Base-by-base conservation (phyloP, 2,888 invertebrate genomes). In the Leptinotarsa tumamoca region DNA sequence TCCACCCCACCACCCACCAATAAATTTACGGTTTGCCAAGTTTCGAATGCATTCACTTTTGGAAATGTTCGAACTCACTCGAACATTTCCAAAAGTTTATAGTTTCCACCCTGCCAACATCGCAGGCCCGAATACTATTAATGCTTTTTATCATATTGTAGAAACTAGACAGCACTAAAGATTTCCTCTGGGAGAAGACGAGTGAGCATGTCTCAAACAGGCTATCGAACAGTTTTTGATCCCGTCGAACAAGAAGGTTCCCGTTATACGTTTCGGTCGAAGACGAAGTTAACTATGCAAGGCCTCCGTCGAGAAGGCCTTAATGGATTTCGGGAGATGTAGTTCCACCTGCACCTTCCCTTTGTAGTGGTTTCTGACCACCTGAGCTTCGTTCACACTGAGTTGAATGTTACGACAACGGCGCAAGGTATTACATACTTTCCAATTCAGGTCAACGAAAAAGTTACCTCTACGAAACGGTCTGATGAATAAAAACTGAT, bases 151-250 rank as follows among this genome's bases (percentile, higher is more conserved):
- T 78, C 75, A 73, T 73, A 78, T 73, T 70, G 72, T 68, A 73
- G 58, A 61, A 52, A 50, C 69, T 23, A 56, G 70, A 58, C 70
- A 17, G 49, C 58, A 50, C 58, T 70, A 58, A 76, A 73, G 73
- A 76, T 76, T 76, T 76, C 76, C 73, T 71, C 21, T 63, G 71
- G 71, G 76, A 71, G 43, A 43, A 43, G 63, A 49, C 33, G 33
- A 71, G n/a, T 33, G 70, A 71, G 58, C 71, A 71, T 71, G 71
- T 76, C 73, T 78, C 81, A 50, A 66, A 74, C 70, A 74, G 78
- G 74, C 81, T 78, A 79, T 81, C 76, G 81, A 80, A 79, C 78
- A 79, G 79, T 81, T 80, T 75, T 72, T 79, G 80, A 81, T 80
- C 73, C 77, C 75, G 75, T 71, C 68, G 76, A 76, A 70, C 33